Evolutionary conservation across 2,888 invertebrate genomes (phyloP).

Genomic region (Conomelus anceps): DNA sequence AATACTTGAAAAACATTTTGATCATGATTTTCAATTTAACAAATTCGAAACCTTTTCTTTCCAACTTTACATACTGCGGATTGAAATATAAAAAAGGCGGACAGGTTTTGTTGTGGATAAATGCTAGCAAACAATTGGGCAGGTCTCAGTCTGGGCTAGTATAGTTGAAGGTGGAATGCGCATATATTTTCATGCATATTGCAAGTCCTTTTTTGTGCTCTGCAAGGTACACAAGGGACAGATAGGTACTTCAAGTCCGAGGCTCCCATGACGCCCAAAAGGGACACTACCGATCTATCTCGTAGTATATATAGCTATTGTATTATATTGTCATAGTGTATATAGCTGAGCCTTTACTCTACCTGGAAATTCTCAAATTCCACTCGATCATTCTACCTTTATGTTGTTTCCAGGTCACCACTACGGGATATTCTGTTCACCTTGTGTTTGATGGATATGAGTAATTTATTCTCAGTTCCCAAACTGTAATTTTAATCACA

Average conservation of each 20-base stretch:
- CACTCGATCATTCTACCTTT: background rate
- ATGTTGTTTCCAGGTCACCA: background rate
- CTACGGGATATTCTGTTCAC: background rate
- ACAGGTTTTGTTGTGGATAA: background rate
- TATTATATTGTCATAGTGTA: background rate
- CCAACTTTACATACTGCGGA: background rate
- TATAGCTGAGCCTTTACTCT: background rate
- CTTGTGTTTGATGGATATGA: background rate
- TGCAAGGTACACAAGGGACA: background rate
- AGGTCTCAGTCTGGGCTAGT: background rate
- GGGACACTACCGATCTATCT: background rate
- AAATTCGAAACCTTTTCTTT: background rate
- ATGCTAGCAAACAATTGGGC: background rate
- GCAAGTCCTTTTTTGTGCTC: background rate
- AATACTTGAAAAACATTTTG: background rate
- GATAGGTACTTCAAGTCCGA: background rate
- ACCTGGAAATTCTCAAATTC: background rate
- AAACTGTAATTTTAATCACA: background rate
- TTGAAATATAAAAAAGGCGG: background rate
- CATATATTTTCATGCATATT: background rate
- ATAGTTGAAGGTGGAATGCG: background rate
- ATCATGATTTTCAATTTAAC: background rate
- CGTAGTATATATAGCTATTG: background rate
- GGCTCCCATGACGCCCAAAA: background rate
- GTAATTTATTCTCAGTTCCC: background rate